Evolutionary conservation across 2,797 vertebrate species (phyloP).

Genomic region (Onychomys torridus): DNA sequence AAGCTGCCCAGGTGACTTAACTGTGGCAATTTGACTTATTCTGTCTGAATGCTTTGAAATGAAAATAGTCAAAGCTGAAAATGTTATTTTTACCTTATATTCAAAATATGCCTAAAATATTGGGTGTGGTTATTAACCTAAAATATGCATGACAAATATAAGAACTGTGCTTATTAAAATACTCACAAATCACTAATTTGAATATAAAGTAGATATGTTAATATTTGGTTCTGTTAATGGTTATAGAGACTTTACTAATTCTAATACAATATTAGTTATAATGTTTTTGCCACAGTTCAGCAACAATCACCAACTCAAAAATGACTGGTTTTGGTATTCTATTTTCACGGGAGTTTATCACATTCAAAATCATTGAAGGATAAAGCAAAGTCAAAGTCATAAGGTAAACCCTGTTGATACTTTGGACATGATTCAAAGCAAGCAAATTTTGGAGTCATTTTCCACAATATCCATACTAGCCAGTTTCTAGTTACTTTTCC

Average conservation of each 20-base stretch:
- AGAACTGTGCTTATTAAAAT: not conserved
- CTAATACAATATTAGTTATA: not conserved
- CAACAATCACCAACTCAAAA: not conserved
- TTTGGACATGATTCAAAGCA: not conserved
- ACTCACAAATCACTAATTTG: not conserved
- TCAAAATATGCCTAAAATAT: slow-evolving; percentile 15
- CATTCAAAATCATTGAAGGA: not conserved
- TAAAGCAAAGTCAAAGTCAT: not conserved
- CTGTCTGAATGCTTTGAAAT: slow-evolving; percentile 28
- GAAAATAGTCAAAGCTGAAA: not conserved
- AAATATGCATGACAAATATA: not conserved
- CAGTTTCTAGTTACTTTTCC: not conserved
- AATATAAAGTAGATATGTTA: slow-evolving; percentile 11
- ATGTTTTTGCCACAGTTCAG: not conserved
- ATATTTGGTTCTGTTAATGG: not conserved
- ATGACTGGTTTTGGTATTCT: not conserved
- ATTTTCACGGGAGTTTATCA: not conserved
- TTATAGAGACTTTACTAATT: slow-evolving; percentile 28
- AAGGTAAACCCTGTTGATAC: not conserved
- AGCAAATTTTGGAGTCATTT: not conserved
- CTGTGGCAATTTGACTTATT: not conserved
- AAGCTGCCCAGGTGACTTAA: slow-evolving; percentile 7
- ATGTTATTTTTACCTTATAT: not conserved
- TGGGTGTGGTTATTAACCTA: not conserved
- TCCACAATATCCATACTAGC: not conserved